Evolutionary conservation across 2,888 invertebrate genomes (phyloP).

Genomic region (Drosophila kokeensis): DNA sequence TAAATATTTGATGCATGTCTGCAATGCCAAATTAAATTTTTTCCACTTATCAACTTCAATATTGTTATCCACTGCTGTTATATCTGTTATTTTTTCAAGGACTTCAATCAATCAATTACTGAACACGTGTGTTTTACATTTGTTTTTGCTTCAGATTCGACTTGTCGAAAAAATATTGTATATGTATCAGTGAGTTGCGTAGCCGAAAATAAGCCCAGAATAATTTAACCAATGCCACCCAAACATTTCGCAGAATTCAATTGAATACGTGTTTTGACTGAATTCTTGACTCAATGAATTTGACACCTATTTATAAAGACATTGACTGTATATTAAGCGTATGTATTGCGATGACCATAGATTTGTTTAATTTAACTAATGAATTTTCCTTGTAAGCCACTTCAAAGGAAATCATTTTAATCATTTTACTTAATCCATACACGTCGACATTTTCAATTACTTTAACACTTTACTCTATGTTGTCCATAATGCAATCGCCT

Average conservation of each 20-base stretch:
- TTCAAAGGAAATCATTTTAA: constrained; percentile 35
- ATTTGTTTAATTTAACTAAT: constrained; percentile 54
- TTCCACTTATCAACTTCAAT: background rate
- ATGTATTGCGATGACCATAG: constrained; percentile 6
- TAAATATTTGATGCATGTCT: constrained; percentile 21
- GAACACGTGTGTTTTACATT: constrained; percentile 58
- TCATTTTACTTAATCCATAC: constrained; percentile 12
- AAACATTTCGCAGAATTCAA: constrained; percentile 7
- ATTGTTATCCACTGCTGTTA: background rate
- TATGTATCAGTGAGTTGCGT: background rate
- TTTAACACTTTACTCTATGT: constrained; percentile 22
- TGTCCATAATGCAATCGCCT: background rate
- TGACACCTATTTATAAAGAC: constrained; percentile 3
- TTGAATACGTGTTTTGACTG: background rate
- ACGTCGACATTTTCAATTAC: constrained; percentile 47
- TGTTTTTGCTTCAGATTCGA: constrained; percentile 28
- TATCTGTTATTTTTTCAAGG: constrained; percentile 57
- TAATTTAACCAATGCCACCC: constrained; percentile 30
- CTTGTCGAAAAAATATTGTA: constrained; percentile 38
- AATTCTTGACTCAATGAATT: constrained; percentile 1
- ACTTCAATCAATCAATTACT: constrained; percentile 66
- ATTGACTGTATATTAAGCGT: background rate
- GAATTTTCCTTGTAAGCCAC: constrained; percentile 42
- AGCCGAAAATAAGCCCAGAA: constrained; percentile 17
- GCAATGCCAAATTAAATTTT: constrained; percentile 12